Conservation (phyloP, 2,113 vertebrate genomes). For the Colossoma macropomum region DNA sequence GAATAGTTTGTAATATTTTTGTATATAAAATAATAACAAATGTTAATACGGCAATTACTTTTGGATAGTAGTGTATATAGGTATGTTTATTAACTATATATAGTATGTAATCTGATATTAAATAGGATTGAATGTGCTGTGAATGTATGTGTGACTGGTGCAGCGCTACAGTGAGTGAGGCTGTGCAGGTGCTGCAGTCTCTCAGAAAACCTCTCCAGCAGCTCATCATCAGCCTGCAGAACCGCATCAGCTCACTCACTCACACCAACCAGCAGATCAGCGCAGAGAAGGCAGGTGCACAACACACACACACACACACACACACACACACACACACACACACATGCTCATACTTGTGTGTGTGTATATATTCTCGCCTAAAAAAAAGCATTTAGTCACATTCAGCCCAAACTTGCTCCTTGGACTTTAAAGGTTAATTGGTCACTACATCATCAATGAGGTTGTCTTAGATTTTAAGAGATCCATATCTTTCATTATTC, state of each 20-base stretch:
- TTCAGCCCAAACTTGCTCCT: too few species aligned
- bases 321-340: neutral
- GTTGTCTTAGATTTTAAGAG: too few species aligned
- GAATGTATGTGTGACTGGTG: slow-evolving; percentile 11
- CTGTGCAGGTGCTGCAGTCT: slow-evolving; percentile 60
- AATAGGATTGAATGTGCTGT: too few species aligned
- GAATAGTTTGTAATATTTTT: too few species aligned
- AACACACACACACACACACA: slow-evolving; percentile 8
- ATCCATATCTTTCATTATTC: too few species aligned
- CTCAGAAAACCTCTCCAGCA: slow-evolving; percentile 69
- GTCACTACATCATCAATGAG: too few species aligned
- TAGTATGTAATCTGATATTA: too few species aligned
- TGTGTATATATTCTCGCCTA: neutral
- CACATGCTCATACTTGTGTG: neutral
- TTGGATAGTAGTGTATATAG: too few species aligned
- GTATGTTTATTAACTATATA: too few species aligned
- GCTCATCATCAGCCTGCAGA: slow-evolving; percentile 61
- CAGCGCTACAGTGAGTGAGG: slow-evolving; percentile 64
- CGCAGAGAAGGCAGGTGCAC: slow-evolving; percentile 65
- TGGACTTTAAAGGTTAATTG: too few species aligned
- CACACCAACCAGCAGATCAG: slow-evolving; percentile 56
- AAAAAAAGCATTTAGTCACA: neutral
- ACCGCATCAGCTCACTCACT: slow-evolving; percentile 67
- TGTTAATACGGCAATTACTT: too few species aligned
- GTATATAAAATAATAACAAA: too few species aligned